Percentiles rank a stretch among this genome's conserved stretches.
Evolutionary conservation across 2,888 invertebrate genomes (phyloP).

Genomic region (Seira musarum): DNA sequence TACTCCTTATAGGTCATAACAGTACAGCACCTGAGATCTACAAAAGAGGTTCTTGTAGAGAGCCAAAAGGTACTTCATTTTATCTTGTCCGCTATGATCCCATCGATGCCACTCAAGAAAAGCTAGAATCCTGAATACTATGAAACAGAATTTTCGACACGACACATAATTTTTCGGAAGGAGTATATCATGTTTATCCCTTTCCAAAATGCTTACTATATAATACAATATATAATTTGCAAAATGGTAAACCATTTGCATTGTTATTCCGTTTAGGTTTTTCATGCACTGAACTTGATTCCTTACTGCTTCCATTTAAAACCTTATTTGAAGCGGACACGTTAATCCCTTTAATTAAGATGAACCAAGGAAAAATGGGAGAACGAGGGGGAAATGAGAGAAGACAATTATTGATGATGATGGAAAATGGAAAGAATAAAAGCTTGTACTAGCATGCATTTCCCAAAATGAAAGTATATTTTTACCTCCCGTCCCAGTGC

Average conservation of each 20-base stretch:
- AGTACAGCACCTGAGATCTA: too few species aligned
- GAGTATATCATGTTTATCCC: not conserved
- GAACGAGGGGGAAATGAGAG: not conserved
- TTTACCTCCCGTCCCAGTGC: not conserved
- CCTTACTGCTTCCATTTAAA: not conserved
- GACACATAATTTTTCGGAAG: not conserved
- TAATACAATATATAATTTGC: too few species aligned
- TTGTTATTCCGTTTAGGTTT: not conserved
- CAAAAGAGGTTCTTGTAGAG: too few species aligned
- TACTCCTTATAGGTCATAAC: too few species aligned
- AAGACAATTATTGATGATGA: not conserved
- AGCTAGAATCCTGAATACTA: too few species aligned
- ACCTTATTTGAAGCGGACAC: constrained; percentile 44
- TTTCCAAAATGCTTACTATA: too few species aligned
- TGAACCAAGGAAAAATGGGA: constrained; percentile 57
- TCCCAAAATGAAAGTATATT: not conserved
- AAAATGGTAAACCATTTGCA: too few species aligned
- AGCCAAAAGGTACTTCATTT: too few species aligned
- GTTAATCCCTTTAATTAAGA: constrained; percentile 69
- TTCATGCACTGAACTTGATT: not conserved
- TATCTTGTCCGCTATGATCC: too few species aligned
- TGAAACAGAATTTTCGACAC: not conserved
- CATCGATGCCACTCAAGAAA: too few species aligned
- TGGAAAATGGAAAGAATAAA: not conserved
- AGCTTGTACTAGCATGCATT: not conserved